Evolutionary conservation across 2,113 vertebrate species (phyloP).

Genomic region (Cyprinus carpio): DNA sequence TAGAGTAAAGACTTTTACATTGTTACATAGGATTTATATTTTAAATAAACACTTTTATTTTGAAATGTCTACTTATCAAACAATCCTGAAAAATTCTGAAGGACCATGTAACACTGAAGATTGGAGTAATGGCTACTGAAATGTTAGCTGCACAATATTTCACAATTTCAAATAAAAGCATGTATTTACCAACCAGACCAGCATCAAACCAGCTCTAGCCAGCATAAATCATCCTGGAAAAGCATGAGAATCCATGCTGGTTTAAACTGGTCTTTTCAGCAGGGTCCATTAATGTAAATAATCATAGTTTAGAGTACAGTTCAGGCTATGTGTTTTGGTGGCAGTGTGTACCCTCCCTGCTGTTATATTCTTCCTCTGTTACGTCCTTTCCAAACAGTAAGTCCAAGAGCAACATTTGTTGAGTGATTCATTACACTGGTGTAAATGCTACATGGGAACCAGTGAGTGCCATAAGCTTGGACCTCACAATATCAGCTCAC

Average conservation of each 20-base stretch:
- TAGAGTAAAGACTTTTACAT: too few species aligned
- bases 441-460: background rate
- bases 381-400: slow-evolving; percentile 27
- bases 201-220: background rate
- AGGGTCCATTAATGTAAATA: background rate
- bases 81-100: too few species aligned
- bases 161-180: background rate
- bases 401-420: slow-evolving; percentile 54
- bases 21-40: background rate
- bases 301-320: background rate
- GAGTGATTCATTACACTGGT: slow-evolving; percentile 47
- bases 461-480: background rate
- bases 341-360: background rate
- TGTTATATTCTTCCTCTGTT: slow-evolving; percentile 37
- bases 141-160: background rate
- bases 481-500: slow-evolving; percentile 22
- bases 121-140: too few species aligned
- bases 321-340: slow-evolving; percentile 5
- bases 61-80: too few species aligned
- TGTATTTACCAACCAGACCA: background rate
- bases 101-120: too few species aligned
- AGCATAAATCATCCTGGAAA: background rate
- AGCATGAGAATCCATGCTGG: background rate
- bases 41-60: background rate
- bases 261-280: background rate